phyloP scores from a whole-genome alignment of 2,888 invertebrate genomes.

The Perizoma affinitatum region DNA sequence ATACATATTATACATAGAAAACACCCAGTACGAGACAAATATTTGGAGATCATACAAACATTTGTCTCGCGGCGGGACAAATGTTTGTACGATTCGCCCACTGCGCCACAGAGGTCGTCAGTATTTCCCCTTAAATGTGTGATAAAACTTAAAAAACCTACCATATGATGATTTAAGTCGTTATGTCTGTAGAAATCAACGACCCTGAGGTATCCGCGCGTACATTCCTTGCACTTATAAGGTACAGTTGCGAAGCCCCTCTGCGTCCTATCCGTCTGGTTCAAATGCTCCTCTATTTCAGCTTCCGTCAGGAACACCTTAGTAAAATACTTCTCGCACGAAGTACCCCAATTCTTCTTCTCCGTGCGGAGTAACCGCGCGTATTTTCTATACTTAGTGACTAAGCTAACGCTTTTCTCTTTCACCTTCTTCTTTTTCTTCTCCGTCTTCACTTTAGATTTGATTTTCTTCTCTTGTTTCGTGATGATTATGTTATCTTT shows the following conservation, averaged over 20 bases:
- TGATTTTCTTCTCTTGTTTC: conserved; percentile 3
- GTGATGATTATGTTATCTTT: conserved; percentile 16
- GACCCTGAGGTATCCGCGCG: conserved; percentile 35
- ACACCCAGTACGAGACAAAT: too few relatives aligned
- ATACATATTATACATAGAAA: too few relatives aligned
- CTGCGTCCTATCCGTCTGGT: conserved; percentile 19
- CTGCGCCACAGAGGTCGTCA: too few relatives aligned
- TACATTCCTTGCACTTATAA: conserved; percentile 26
- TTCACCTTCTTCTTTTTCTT: conserved; percentile 22
- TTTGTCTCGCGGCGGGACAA: too few relatives aligned
- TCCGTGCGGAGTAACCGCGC: conserved; percentile 17
- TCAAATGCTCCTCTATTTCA: conserved; percentile 21
- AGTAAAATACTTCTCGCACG: conserved; percentile 18
- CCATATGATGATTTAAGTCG: conserved; percentile 49
- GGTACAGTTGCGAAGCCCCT: conserved; percentile 11
- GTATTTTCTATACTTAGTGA: conserved; percentile 29
- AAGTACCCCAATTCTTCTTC: conserved; percentile 35
- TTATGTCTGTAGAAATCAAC: conserved; percentile 49
- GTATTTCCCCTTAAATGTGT: too few relatives aligned
- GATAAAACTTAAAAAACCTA: conserved; percentile 21
- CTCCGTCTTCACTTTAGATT: not conserved
- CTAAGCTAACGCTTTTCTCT: conserved; percentile 28
- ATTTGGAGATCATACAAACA: too few relatives aligned
- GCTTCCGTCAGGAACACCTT: conserved; percentile 13
- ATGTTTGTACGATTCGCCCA: too few relatives aligned